phyloP scores from a whole-genome alignment of 2,888 invertebrate species.

The Rosalia funebris region DNA sequence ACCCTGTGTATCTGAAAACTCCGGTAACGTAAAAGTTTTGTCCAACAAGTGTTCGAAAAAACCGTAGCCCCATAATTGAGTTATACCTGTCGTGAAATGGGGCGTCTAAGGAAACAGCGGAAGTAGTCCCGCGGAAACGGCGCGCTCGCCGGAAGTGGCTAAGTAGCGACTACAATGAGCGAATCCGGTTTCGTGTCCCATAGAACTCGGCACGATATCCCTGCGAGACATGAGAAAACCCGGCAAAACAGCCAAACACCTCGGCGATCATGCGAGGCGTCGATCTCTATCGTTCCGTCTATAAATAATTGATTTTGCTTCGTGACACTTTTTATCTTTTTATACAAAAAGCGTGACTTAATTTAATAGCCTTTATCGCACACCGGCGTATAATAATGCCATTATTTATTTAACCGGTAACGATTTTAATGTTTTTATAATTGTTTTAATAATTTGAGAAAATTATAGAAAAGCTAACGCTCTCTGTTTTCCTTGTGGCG shows the following conservation, averaged over 20 bases:
- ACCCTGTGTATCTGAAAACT: too few species aligned
- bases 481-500: constrained; percentile 45
- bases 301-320: constrained; percentile 45
- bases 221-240: constrained; percentile 54
- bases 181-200: constrained; percentile 63
- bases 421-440: constrained; percentile 52
- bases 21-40: background rate
- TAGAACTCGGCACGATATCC: constrained; percentile 50
- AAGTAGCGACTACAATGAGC: constrained; percentile 65
- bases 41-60: constrained; percentile 20
- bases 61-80: constrained; percentile 30
- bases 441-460: constrained; percentile 46
- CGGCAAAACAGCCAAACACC: constrained; percentile 44
- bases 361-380: constrained; percentile 36
- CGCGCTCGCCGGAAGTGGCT: constrained; percentile 63
- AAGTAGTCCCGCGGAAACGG: constrained; percentile 63
- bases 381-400: constrained; percentile 31
- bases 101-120: constrained; percentile 60
- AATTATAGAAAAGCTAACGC: constrained; percentile 37
- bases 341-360: constrained; percentile 47
- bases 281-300: constrained; percentile 30
- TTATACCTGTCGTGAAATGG: constrained; percentile 50
- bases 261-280: constrained; percentile 47
- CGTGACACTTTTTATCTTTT: constrained; percentile 43
- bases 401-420: constrained; percentile 43